Percentiles rank a stretch among this genome's conserved stretches.
Conservation (phyloP, 2,113 vertebrate genomes). For the Melanotaenia duboulayi region DNA sequence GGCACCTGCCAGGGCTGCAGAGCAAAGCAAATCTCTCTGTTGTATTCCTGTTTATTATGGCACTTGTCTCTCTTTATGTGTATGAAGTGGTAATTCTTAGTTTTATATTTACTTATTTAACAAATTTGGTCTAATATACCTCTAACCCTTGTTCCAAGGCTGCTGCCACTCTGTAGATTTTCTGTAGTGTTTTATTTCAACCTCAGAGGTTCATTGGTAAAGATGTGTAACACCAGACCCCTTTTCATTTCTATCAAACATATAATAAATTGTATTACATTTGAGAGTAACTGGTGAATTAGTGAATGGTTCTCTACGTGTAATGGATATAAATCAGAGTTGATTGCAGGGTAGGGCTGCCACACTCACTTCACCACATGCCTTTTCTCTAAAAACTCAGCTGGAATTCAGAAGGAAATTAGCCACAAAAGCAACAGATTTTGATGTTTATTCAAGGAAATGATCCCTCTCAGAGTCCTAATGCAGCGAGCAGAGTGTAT, state of each 20-base stretch:
- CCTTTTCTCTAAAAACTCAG: conserved; percentile 54
- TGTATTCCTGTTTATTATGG: conserved; percentile 18
- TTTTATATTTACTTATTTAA: neutral
- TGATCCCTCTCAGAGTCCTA: conserved; percentile 54
- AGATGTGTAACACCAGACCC: neutral
- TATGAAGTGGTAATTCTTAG: neutral
- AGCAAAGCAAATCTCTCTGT: conserved; percentile 40
- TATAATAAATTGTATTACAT: conserved; percentile 2
- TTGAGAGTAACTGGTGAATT: conserved; percentile 30
- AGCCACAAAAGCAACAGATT: conserved; percentile 61
- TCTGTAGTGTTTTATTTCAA: neutral
- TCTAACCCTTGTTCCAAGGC: neutral
- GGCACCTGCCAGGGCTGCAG: conserved; percentile 23
- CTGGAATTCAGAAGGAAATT: conserved; percentile 67
- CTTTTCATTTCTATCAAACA: neutral
- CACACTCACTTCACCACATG: conserved; percentile 38
- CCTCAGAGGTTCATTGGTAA: neutral
- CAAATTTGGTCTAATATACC: neutral
- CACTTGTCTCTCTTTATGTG: neutral
- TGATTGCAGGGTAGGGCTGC: conserved; percentile 29
- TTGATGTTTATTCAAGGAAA: conserved; percentile 72
- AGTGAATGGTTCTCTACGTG: conserved; percentile 27
- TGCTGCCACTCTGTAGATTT: neutral
- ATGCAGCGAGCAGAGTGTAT: conserved; percentile 29
- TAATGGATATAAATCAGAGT: conserved; percentile 48